Evolutionary conservation across 1,140 invertebrate species (phyloP).

Genomic region (Druon quercuslanigerum): DNA sequence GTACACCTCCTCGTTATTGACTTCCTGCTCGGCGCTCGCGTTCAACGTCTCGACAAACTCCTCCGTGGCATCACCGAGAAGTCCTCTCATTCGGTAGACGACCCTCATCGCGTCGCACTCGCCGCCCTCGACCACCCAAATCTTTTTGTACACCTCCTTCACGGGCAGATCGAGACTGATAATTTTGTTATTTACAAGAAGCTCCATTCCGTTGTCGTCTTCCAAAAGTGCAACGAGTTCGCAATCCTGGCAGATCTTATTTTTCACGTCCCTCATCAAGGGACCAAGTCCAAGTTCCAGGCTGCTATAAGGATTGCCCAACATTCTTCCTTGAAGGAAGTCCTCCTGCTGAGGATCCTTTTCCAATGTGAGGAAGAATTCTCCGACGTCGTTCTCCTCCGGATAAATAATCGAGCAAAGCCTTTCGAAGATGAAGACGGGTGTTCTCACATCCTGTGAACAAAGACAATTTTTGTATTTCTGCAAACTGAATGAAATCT

Average conservation of each 20-base stretch:
- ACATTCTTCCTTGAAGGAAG: constrained; percentile 97
- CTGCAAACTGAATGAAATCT: no score
- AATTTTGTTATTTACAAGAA: constrained; percentile 99
- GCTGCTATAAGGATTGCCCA: constrained; percentile 98
- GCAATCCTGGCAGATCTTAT: constrained; percentile 98
- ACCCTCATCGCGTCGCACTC: constrained; percentile 97
- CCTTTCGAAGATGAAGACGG: constrained; percentile 98
- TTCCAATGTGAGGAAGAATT: constrained; percentile 97
- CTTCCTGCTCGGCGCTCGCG: constrained; percentile 90
- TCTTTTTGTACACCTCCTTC: constrained; percentile 89
- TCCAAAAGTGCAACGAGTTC: constrained; percentile 96
- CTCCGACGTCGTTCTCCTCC: constrained; percentile 96
- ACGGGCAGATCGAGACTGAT: constrained; percentile 97
- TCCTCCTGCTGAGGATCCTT: constrained; percentile 99
- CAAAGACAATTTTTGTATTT: constrained; percentile 52
- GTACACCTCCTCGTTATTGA: constrained; percentile 96
- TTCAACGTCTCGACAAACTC: constrained; percentile 97
- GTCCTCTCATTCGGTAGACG: constrained; percentile 97
- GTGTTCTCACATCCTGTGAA: constrained; percentile 93
- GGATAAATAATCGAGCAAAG: constrained; percentile 98
- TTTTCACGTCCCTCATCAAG: constrained; percentile 98
- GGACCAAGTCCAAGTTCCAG: constrained; percentile 95
- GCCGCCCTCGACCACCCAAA: constrained; percentile 90
- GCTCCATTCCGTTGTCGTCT: constrained; percentile 99
- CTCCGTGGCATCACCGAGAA: constrained; percentile 98